phyloP scores from a whole-genome alignment of 2,888 invertebrate genomes.

The Congeria kusceri region DNA sequence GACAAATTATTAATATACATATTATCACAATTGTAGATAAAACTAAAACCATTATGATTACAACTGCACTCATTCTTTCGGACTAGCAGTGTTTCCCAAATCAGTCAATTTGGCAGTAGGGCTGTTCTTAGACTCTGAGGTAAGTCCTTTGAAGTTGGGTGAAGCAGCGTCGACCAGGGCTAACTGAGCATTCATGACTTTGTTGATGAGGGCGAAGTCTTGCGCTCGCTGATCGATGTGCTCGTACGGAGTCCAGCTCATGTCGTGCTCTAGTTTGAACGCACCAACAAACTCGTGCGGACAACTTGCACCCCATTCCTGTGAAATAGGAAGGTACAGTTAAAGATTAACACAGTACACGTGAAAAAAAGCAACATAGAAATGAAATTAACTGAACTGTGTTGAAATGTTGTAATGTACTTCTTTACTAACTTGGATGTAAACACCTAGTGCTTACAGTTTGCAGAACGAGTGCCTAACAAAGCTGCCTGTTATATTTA shows the following conservation, averaged over 20 bases:
- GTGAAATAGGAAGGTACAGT: conserved; percentile 9
- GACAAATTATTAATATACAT: too few species aligned
- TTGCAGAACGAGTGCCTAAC: too few species aligned
- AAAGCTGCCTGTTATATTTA: too few species aligned
- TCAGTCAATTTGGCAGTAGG: conserved; percentile 41
- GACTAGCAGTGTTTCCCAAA: not conserved
- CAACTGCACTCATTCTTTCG: too few species aligned
- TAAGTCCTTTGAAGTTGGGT: conserved; percentile 62
- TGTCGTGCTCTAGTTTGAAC: conserved; percentile 90
- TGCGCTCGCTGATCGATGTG: conserved; percentile 75
- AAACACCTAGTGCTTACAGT: too few species aligned
- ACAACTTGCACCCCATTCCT: conserved; percentile 90
- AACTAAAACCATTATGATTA: too few species aligned
- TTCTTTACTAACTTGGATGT: too few species aligned
- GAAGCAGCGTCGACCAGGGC: conserved; percentile 73
- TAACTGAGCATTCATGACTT: conserved; percentile 78
- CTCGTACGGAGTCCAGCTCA: conserved; percentile 89
- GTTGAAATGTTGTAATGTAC: too few species aligned
- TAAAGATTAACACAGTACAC: too few species aligned
- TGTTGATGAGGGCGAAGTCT: conserved; percentile 80
- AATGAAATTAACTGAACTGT: too few species aligned
- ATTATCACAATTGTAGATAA: too few species aligned
- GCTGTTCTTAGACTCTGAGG: conserved; percentile 49
- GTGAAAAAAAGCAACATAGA: too few species aligned
- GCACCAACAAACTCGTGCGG: conserved; percentile 89